These are phyloP conservation scores for Saccostrea cuccullata DNA, from an alignment of 1,140 invertebrate species.

Conservation along the genomic window DNA sequence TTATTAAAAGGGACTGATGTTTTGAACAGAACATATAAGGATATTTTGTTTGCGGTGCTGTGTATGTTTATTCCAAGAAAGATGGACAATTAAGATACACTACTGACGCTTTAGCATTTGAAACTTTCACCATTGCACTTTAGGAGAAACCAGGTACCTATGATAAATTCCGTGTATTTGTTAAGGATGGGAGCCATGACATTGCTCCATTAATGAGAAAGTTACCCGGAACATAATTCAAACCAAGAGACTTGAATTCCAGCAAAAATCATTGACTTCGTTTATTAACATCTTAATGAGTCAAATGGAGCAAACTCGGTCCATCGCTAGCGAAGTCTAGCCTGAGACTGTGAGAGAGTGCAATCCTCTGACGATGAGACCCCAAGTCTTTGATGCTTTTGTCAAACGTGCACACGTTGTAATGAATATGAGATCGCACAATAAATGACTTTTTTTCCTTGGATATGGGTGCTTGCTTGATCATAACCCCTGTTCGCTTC, in stretches of 20 bases:
- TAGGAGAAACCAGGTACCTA: no score
- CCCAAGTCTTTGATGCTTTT: constrained; percentile 23
- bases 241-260: not conserved
- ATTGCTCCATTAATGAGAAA: constrained; percentile 6
- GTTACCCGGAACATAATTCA: not conserved
- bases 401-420: constrained; percentile 13
- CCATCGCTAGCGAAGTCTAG: not conserved
- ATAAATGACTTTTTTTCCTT: not conserved
- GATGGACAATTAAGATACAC: no score
- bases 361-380: not conserved
- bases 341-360: not conserved
- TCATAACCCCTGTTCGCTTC: not conserved
- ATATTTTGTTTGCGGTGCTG: no score
- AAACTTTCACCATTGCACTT: no score
- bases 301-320: not conserved
- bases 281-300: not conserved
- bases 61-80: no score
- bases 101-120: no score
- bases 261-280: not conserved
- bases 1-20: no score
- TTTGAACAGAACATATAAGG: no score
- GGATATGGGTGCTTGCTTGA: constrained; percentile 22
- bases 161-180: not conserved
- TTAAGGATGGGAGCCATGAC: not conserved
- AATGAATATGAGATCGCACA: constrained; percentile 4